Evolutionary conservation across 1,140 invertebrate genomes (phyloP), one percentile per base, ranked within the genome.

Genomic region (Olivierus martensii): DNA sequence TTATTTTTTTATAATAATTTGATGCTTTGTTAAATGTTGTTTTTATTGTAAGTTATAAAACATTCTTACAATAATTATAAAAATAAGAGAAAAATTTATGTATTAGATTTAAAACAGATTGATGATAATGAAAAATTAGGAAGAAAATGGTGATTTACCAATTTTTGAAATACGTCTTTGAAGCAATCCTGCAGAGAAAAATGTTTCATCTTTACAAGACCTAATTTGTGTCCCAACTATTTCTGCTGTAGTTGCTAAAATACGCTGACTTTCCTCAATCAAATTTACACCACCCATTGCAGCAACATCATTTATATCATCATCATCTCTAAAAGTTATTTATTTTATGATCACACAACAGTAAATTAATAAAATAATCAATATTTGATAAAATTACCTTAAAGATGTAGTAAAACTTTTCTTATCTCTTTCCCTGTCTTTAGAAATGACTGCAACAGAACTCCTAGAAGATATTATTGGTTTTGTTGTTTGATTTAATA

Each of bases 231-330:
- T 91, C 9, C 91, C 91, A 52, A 96, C 89, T 69, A 92, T 84
- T 64, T 96, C 91, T 4, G 90, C 91, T 61, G 67, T 71, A 3
- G 87, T 87, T 3, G 91, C 90, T 28, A 97, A 75, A 64, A 97
- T 97, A 69, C 87, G 82, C 66, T 94, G 89, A 48, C 84, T 85
- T 72, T 98, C 93, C 72, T 98, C 93, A 2, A 87, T 84, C 60
- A 98, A 75, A 73, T 98, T 98, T n/a, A 98, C 92, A 22, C 93
- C 93, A 61, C 93, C 93, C 93, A 98, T 98, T 6, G 92, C 92
- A 19, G 93, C 92, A 1, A 98, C 93, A 76, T 98, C 93, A 66
- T 97, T 98, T 59, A 98, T 95, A 68, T 93, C 89, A 71, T 94
- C 89, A 68, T 93, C 88, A 28, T 81, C 84, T 67, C 83, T 75